These are phyloP conservation scores for Ditula angustiorana DNA, from an alignment of 2,888 invertebrate species.

Conservation along the genomic window DNA sequence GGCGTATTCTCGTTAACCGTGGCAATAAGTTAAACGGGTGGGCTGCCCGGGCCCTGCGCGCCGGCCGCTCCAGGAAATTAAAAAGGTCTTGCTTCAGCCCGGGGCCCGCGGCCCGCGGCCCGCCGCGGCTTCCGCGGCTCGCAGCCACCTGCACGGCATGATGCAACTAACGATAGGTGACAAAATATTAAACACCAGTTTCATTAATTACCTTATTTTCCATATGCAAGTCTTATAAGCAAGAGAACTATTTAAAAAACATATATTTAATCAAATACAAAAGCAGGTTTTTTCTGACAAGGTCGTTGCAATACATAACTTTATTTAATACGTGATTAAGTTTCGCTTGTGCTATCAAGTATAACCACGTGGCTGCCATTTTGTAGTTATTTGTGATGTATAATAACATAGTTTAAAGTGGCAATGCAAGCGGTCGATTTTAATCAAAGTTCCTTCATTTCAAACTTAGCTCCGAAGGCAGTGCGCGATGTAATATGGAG, in stretches of 20 bases:
- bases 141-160: background rate
- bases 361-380: background rate
- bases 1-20: conserved; percentile 85
- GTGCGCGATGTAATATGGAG: conserved; percentile 70
- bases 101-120: conserved; percentile 45
- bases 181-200: background rate
- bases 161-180: background rate
- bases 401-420: conserved; percentile 44
- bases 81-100: conserved; percentile 44
- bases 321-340: background rate
- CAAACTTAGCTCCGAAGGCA: conserved; percentile 69
- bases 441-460: conserved; percentile 80
- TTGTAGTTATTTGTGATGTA: conserved; percentile 32
- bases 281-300: background rate
- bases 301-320: background rate
- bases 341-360: background rate
- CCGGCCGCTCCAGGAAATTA: conserved; percentile 49
- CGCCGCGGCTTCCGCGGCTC: conserved; percentile 41
- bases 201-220: too few species aligned
- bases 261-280: background rate
- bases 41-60: conserved; percentile 45
- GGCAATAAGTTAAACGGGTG: conserved; percentile 85
- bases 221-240: too few species aligned
- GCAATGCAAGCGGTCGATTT: conserved; percentile 69
- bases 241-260: background rate